Percentiles rank a stretch among this genome's conserved stretches.
Evolutionary conservation across 2,113 vertebrate species (phyloP).

Genomic region (Nipponia nippon): DNA sequence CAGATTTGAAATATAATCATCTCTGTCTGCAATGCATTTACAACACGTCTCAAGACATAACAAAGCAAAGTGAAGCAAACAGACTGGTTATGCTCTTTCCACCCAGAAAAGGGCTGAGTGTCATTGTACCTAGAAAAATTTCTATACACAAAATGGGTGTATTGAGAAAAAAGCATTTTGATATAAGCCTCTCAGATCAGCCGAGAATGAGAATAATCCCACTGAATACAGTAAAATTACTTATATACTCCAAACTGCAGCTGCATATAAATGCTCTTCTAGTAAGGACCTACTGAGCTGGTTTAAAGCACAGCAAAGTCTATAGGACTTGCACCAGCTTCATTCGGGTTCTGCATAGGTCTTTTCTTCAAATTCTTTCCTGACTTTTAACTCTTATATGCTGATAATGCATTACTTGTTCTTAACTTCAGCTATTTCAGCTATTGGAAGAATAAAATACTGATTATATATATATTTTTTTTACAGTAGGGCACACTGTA

Average conservation of each 20-base stretch:
- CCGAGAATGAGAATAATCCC: background rate
- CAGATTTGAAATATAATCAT: background rate
- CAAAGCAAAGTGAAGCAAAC: background rate
- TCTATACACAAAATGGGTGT: background rate
- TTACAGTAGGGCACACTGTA: background rate
- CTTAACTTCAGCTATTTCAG: background rate
- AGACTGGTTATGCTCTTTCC: background rate
- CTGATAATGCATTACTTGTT: background rate
- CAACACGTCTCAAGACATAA: background rate
- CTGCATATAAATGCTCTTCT: background rate
- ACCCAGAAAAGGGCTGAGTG: background rate
- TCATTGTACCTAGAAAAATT: background rate
- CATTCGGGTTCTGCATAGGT: background rate
- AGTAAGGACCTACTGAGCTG: background rate
- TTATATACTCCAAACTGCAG: background rate
- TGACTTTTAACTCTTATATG: background rate
- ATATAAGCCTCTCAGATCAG: background rate
- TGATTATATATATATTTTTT: background rate
- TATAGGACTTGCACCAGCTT: background rate
- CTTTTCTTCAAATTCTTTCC: background rate
- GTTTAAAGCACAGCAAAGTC: background rate
- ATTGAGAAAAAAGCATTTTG: background rate
- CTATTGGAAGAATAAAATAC: background rate
- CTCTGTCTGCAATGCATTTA: background rate
- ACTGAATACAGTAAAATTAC: background rate